Conservation (phyloP, 2,888 invertebrate genomes). For the Meteorus colon region DNA sequence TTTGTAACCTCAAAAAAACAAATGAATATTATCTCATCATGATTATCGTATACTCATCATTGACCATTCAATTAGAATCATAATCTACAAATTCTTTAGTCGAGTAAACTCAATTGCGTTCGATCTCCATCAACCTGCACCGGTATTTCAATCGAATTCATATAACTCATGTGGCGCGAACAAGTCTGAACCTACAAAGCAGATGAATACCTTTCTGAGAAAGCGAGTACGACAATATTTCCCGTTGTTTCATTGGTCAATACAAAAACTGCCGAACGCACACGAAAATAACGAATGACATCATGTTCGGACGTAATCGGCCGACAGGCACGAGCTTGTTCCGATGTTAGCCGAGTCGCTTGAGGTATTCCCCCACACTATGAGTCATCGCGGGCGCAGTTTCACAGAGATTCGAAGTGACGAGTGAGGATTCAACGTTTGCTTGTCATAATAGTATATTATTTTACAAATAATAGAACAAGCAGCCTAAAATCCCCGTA, state of each 20-base stretch:
- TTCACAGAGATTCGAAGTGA: conserved; percentile 52
- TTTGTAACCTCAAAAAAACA: too few species aligned
- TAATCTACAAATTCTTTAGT: too few species aligned
- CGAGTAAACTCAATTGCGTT: too few species aligned
- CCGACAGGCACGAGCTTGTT: conserved; percentile 13
- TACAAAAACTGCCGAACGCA: not conserved
- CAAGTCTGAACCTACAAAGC: not conserved
- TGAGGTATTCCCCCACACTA: conserved; percentile 71
- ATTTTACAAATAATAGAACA: not conserved
- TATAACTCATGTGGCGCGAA: conserved; percentile 12
- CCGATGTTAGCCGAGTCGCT: conserved; percentile 38
- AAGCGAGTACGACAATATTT: not conserved
- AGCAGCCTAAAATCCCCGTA: not conserved
- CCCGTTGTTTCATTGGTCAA: conserved; percentile 14
- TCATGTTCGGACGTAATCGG: conserved; percentile 47
- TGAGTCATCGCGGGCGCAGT: conserved; percentile 69
- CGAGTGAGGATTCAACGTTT: conserved; percentile 25
- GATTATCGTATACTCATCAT: too few species aligned
- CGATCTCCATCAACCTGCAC: not conserved
- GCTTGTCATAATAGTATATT: not conserved
- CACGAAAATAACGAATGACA: conserved; percentile 52
- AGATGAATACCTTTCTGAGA: conserved; percentile 2
- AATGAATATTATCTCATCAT: too few species aligned
- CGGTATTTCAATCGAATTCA: conserved; percentile 1
- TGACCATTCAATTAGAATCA: too few species aligned